Percentiles rank a stretch among this genome's conserved stretches.
Evolutionary conservation across 2,113 vertebrate genomes (phyloP).

Genomic region (Gallinago undulata): DNA sequence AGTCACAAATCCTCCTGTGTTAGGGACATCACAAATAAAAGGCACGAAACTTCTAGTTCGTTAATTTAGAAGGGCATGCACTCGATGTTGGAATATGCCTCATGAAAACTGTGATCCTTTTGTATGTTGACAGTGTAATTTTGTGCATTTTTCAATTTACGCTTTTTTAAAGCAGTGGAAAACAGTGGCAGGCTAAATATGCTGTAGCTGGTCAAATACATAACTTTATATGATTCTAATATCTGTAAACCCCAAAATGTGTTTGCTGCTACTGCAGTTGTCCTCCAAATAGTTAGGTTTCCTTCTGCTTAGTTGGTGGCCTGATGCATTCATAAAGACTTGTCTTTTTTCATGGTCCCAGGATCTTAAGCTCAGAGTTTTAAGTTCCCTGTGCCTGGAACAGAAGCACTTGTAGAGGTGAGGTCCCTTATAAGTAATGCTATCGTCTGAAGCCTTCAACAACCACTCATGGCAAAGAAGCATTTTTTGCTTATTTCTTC

Average conservation of each 20-base stretch:
- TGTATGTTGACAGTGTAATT: not conserved
- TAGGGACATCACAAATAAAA: conserved; percentile 6
- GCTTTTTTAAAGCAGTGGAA: not conserved
- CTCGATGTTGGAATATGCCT: not conserved
- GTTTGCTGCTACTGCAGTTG: not conserved
- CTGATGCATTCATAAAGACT: not conserved
- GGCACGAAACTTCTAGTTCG: not conserved
- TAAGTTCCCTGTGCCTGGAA: not conserved
- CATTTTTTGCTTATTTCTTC: not conserved
- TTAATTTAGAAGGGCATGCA: not conserved
- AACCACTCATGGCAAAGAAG: not conserved
- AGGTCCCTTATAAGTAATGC: not conserved
- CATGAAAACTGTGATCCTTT: not conserved
- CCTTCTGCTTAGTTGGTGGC: not conserved
- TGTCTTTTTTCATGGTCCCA: not conserved
- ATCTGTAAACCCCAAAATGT: not conserved
- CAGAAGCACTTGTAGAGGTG: not conserved
- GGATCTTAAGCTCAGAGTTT: not conserved
- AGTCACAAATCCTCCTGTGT: conserved; percentile 32
- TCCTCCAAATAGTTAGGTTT: not conserved
- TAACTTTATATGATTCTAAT: not conserved
- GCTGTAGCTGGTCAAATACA: not conserved
- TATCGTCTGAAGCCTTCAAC: not conserved
- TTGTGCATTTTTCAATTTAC: not conserved
- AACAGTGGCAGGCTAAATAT: not conserved